phyloP scores from a whole-genome alignment of 1,140 invertebrate species.

The Cephus cinctus region DNA sequence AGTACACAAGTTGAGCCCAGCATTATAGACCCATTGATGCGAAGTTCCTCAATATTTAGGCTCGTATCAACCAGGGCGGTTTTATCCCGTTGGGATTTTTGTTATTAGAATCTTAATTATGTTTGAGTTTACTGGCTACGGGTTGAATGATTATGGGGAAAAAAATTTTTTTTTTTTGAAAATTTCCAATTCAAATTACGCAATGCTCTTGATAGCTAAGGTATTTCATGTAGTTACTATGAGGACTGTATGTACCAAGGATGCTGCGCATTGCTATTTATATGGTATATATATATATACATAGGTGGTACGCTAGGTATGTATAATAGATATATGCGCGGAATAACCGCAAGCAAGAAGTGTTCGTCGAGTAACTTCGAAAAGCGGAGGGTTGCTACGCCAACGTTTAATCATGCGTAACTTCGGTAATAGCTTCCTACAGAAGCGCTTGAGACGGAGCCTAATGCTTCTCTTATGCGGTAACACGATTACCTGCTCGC shows the following conservation, averaged over 20 bases:
- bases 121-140: conserved; percentile 28
- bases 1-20: no score
- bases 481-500: conserved; percentile 24
- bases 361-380: conserved; percentile 33
- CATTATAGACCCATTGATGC: conserved; percentile 37
- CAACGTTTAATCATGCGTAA: conserved; percentile 41
- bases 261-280: no score
- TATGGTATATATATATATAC: no score
- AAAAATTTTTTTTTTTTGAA: background rate
- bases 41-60: conserved; percentile 38
- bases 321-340: no score
- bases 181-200: no score
- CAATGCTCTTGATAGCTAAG: no score
- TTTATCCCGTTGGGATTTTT: background rate
- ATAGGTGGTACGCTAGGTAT: no score
- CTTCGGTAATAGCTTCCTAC: conserved; percentile 39
- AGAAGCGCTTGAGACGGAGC: conserved; percentile 42
- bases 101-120: conserved; percentile 33
- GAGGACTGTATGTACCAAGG: no score
- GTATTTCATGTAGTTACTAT: no score
- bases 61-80: conserved; percentile 19
- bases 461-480: conserved; percentile 35
- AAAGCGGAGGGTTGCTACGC: conserved; percentile 28
- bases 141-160: no score
- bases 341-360: no score